Percentiles rank a stretch among this genome's conserved stretches.
Conservation (phyloP, 2,113 vertebrate genomes). For the Alligator sinensis region DNA sequence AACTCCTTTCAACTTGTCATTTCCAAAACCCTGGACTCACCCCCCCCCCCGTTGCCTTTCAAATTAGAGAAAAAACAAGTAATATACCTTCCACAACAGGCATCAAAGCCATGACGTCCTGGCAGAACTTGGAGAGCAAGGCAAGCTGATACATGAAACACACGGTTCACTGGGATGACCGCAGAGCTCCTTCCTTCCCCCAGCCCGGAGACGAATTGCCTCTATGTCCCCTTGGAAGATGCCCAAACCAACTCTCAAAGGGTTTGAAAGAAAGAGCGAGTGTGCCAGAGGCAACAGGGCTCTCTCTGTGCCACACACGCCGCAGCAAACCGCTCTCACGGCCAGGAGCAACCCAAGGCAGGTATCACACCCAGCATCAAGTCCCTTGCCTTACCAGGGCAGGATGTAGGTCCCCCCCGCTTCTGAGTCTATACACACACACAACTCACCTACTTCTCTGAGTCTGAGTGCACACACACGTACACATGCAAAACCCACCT, state of each 20-base stretch:
- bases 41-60: not conserved
- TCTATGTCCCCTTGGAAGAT: not conserved
- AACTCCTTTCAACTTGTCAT: conserved; percentile 68
- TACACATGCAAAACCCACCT: too few species aligned
- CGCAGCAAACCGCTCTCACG: not conserved
- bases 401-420: not conserved
- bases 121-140: not conserved
- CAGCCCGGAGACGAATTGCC: not conserved
- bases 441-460: too few species aligned
- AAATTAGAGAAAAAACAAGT: not conserved
- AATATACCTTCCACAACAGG: not conserved
- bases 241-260: too few species aligned
- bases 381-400: not conserved
- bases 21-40: too few species aligned
- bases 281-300: not conserved
- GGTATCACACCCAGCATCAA: not conserved
- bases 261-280: not conserved
- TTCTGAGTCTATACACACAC: too few species aligned
- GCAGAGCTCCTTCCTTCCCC: not conserved
- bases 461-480: too few species aligned
- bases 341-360: not conserved
- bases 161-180: not conserved
- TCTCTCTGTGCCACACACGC: not conserved
- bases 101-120: conserved; percentile 2
- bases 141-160: not conserved